Percentiles rank a stretch among this genome's conserved stretches.
phyloP scores from a whole-genome alignment of 2,113 vertebrate species.

The Brachyhypopomus occidentalis region DNA sequence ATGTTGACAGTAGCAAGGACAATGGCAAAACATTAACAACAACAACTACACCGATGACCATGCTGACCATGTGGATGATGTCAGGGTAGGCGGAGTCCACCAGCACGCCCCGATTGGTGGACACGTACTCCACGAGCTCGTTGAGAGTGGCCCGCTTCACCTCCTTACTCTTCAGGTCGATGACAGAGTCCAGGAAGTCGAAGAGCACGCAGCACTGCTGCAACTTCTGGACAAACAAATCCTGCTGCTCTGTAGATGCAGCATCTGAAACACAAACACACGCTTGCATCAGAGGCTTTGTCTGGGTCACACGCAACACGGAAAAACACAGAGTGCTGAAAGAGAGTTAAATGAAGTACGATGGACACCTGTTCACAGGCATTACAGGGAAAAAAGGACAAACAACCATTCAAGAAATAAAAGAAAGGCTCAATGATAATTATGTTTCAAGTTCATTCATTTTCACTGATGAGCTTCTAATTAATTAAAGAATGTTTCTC shows the following conservation, averaged over 20 bases:
- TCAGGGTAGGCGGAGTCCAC: constrained; percentile 93
- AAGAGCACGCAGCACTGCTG: constrained; percentile 96
- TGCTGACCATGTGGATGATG: constrained; percentile 95
- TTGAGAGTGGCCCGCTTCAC: constrained; percentile 95
- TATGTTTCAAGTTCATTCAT: too few relatives aligned
- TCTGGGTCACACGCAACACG: background rate
- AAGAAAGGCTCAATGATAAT: too few relatives aligned
- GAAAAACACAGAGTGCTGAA: too few relatives aligned
- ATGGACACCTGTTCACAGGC: too few relatives aligned
- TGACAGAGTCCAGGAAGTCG: constrained; percentile 95
- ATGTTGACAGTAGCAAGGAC: too few relatives aligned
- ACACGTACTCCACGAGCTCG: constrained; percentile 96
- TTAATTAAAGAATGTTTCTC: too few relatives aligned
- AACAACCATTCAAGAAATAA: too few relatives aligned
- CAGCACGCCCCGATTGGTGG: constrained; percentile 94
- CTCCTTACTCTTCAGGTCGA: constrained; percentile 97
- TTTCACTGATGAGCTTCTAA: too few relatives aligned
- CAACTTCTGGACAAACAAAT: constrained; percentile 94
- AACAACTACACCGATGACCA: background rate
- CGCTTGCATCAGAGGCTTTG: background rate
- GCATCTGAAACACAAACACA: constrained; percentile 78
- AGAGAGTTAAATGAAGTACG: too few relatives aligned
- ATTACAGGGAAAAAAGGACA: too few relatives aligned
- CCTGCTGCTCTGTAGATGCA: constrained; percentile 89
- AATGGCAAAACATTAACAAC: background rate